These are phyloP conservation scores for Lathamus discolor DNA, from an alignment of 2,113 vertebrate genomes.

Conservation along the genomic window DNA sequence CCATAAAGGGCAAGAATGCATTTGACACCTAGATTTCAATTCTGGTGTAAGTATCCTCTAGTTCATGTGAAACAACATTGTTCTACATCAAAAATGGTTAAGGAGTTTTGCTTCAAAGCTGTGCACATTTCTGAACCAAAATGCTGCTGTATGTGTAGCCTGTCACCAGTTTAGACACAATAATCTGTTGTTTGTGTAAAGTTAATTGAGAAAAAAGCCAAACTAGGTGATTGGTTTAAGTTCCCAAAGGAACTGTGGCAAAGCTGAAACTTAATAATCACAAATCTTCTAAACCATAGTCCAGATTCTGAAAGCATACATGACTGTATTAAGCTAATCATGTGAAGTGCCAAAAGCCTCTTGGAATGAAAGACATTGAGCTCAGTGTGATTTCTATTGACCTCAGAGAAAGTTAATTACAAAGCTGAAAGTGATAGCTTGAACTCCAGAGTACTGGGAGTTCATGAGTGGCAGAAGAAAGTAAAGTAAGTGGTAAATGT, in stretches of 20 bases:
- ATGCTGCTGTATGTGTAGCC: background rate
- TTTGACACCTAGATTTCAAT: background rate
- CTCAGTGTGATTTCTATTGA: background rate
- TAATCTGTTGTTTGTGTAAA: background rate
- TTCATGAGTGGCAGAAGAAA: background rate
- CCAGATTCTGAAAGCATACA: background rate
- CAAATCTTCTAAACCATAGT: background rate
- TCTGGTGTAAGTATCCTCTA: background rate
- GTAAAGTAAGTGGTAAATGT: background rate
- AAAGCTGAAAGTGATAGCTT: background rate
- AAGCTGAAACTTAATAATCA: background rate
- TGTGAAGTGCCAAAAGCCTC: background rate
- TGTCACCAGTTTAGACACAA: background rate
- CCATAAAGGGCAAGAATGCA: fast-evolving
- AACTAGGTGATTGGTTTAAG: background rate
- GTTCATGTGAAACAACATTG: background rate
- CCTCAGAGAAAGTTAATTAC: background rate
- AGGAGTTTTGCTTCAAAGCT: background rate
- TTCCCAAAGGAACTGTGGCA: background rate
- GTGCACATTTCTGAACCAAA: background rate
- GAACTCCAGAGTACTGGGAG: background rate
- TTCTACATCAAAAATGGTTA: background rate
- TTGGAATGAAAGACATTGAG: background rate
- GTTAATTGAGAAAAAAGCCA: background rate
- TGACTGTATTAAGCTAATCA: too few relatives aligned